Conservation (phyloP, 2,113 vertebrate genomes). For the Brachionichthys hirsutus region DNA sequence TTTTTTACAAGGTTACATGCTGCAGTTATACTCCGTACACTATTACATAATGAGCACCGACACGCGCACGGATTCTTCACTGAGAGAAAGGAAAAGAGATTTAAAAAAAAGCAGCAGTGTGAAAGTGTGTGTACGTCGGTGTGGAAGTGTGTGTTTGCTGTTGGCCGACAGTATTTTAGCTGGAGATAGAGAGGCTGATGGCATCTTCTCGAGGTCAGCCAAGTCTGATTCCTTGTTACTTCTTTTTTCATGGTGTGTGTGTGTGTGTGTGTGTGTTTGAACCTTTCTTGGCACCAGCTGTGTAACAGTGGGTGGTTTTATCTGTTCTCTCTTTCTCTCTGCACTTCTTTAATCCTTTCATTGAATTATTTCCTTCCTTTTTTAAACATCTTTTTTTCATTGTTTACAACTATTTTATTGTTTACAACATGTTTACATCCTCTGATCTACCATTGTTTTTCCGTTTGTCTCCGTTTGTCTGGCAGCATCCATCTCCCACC, state of each 20-base stretch:
- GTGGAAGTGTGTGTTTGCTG: conserved; percentile 12
- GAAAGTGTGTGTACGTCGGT: conserved; percentile 11
- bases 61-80: not conserved
- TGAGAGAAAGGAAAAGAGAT: too few relatives aligned
- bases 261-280: not conserved
- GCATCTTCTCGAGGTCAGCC: conserved; percentile 56
- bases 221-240: conserved; percentile 41
- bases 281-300: conserved; percentile 28
- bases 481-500: conserved; percentile 10
- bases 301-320: conserved; percentile 53
- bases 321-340: conserved; percentile 44
- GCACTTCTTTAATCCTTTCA: conserved; percentile 22
- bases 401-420: not conserved
- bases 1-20: not conserved
- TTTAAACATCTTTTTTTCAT: not conserved
- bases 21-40: not conserved
- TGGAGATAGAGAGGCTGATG: conserved; percentile 50
- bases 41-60: not conserved
- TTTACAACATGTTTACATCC: conserved; percentile 5
- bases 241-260: conserved; percentile 44
- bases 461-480: not conserved
- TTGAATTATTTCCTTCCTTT: conserved; percentile 15
- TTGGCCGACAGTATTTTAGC: conserved; percentile 20
- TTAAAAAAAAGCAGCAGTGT: too few relatives aligned
- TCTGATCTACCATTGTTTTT: not conserved